Evolutionary conservation across 2,797 vertebrate genomes (phyloP).

Genomic region (Artibeus lituratus): DNA sequence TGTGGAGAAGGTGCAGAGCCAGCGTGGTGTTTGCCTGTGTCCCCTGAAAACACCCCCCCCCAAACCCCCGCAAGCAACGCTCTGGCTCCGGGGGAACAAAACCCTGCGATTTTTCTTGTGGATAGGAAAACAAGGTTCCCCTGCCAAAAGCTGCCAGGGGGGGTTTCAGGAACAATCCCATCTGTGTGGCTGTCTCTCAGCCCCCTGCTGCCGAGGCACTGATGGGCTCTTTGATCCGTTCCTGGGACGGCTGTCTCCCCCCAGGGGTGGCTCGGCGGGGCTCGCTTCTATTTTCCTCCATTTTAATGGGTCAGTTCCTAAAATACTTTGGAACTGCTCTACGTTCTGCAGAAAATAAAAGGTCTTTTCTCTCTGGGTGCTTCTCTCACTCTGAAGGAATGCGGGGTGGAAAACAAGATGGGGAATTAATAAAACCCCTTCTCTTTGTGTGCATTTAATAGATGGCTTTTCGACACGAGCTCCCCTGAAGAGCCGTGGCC

Average conservation of each 20-base stretch:
- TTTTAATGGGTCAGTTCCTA: conserved; percentile 26
- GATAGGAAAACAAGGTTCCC: not conserved
- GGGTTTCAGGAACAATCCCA: not conserved
- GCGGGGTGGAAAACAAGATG: conserved; percentile 3
- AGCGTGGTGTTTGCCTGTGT: accelerated
- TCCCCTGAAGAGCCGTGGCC: not conserved
- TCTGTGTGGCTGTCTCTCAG: not conserved
- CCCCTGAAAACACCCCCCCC: not conserved
- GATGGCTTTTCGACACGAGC: not conserved
- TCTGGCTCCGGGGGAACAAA: not conserved
- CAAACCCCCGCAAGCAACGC: not conserved
- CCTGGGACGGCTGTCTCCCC: not conserved
- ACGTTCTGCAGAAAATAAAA: conserved; percentile 30
- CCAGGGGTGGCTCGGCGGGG: not conserved
- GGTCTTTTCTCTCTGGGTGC: conserved; percentile 27
- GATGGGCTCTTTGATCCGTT: not conserved
- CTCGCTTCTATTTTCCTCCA: not conserved
- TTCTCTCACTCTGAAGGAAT: conserved; percentile 62
- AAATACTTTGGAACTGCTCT: conserved; percentile 31
- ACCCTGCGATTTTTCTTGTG: not conserved
- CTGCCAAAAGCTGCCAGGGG: not conserved
- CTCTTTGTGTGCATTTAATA: not conserved
- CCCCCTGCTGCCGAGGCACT: not conserved
- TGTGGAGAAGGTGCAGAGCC: not conserved
- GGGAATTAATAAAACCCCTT: conserved; percentile 18